phyloP scores from a whole-genome alignment of 2,113 vertebrate species.

The Poecile atricapillus region DNA sequence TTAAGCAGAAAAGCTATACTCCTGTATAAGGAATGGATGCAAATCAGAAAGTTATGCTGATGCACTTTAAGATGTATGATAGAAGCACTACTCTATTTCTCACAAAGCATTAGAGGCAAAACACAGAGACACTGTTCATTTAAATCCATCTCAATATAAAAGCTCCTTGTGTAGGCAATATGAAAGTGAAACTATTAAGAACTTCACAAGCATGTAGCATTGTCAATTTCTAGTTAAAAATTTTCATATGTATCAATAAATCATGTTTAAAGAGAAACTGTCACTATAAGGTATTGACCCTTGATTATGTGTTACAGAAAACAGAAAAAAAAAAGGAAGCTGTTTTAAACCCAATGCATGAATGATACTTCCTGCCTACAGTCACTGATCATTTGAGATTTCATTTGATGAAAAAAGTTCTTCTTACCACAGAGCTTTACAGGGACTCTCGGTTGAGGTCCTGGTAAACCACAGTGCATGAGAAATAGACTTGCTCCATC shows the following conservation, averaged over 20 bases:
- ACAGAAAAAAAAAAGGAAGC: background rate
- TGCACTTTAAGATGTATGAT: background rate
- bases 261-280: background rate
- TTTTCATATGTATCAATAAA: background rate
- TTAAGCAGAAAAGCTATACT: background rate
- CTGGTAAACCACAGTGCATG: background rate
- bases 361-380: background rate
- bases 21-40: background rate
- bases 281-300: background rate
- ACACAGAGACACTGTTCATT: background rate
- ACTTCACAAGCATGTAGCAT: background rate
- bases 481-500: background rate
- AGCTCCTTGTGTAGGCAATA: background rate
- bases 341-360: background rate
- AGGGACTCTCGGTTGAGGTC: background rate
- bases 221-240: background rate
- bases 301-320: background rate
- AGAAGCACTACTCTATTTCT: background rate
- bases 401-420: background rate
- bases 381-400: background rate
- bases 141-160: background rate
- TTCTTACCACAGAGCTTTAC: background rate
- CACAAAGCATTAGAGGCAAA: background rate
- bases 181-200: conserved; percentile 14
- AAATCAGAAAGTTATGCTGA: background rate